Evolutionary conservation across 2,888 invertebrate genomes (phyloP), one percentile per base, ranked within the genome.

Genomic region (Drosophila colorata): DNA sequence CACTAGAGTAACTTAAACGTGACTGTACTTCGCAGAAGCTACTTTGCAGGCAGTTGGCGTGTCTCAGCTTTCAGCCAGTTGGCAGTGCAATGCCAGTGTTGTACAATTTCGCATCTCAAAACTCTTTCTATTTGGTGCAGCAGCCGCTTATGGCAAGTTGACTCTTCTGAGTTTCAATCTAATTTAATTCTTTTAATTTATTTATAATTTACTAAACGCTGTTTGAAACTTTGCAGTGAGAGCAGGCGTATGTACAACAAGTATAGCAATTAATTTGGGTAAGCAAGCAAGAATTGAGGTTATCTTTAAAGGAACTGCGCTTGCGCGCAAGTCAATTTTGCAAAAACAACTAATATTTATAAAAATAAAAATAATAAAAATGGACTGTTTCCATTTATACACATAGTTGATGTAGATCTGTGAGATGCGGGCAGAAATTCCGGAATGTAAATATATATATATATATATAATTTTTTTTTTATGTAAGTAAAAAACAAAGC

Each of bases 91-190:
- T 28, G 46, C 16, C 9, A 55, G 46, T 46, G 46, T 16, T 55
- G 55, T 5, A 25, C 23, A 55, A 46, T 33, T 3, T 13, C 6
- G 46, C 33, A 35, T n/a, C n/a, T n/a, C n/a, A n/a, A n/a, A 23
- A 4, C 4, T 33, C 4, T 33, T 23, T 28, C 6, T 14, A 9
- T 9, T 14, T 14, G 9, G n/a, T 11, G 38, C 20, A 11, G 18
- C 40, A 13, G 28, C 25, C n/a, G 14, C 5, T 25, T 7, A 44
- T 7, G 13, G 33, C 11, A 4, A 33, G 33, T n/a, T n/a, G n/a
- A n/a, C n/a, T n/a, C n/a, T n/a, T n/a, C n/a, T n/a, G n/a, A n/a
- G n/a, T n/a, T n/a, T n/a, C n/a, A n/a, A n/a, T n/a, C n/a, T n/a
- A n/a, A n/a, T 13, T 33, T 13, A 33, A 11, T 11, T 31, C 4